phyloP scores from a whole-genome alignment of 2,888 invertebrate species.

The Limnephilus auricula region DNA sequence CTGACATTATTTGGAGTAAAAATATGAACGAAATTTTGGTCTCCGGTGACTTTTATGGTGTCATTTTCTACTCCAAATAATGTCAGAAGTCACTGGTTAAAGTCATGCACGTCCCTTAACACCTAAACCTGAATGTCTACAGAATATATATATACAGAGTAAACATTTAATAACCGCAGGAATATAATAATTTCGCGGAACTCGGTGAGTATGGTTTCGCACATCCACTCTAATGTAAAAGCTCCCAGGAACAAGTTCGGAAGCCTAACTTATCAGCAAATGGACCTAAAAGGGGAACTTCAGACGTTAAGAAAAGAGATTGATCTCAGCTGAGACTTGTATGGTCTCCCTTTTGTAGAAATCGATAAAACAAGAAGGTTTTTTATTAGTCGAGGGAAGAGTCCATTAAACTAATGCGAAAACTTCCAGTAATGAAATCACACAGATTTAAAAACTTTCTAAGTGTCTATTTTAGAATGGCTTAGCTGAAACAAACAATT shows the following conservation, averaged over 20 bases:
- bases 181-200: background rate
- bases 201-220: background rate
- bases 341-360: background rate
- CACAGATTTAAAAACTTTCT: background rate
- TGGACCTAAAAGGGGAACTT: conserved; percentile 8
- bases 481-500: background rate
- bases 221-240: background rate
- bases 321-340: background rate
- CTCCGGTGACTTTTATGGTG: too few relatives aligned
- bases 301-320: background rate
- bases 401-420: background rate
- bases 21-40: too few relatives aligned
- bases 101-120: too few relatives aligned
- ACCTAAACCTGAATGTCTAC: too few relatives aligned
- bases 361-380: background rate
- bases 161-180: background rate
- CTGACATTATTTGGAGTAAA: too few relatives aligned
- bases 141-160: background rate
- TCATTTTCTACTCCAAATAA: too few relatives aligned
- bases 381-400: background rate
- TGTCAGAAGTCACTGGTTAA: too few relatives aligned
- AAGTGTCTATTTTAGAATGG: background rate
- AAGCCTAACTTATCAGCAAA: conserved; percentile 8
- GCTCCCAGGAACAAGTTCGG: background rate
- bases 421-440: background rate